Conservation (phyloP, 2,113 vertebrate species). For the Chunga burmeisteri region DNA sequence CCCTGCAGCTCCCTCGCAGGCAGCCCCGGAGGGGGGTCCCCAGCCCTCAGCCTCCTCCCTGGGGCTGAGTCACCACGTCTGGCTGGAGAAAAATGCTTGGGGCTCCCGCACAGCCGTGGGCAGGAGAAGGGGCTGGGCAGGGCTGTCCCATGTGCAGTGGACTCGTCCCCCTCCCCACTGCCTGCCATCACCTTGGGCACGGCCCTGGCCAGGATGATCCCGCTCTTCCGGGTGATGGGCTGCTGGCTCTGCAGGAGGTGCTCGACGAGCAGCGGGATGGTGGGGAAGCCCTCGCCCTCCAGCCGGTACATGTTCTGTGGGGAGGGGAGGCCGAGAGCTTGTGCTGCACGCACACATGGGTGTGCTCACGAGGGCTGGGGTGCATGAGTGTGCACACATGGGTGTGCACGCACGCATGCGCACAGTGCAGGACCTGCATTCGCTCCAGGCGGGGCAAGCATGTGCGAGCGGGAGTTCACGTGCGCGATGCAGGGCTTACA, state of each 20-base stretch:
- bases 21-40: neutral
- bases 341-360: neutral
- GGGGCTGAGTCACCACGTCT: neutral
- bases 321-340: neutral
- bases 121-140: neutral
- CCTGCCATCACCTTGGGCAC: constrained; percentile 78
- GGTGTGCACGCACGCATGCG: fast-evolving
- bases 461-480: fast-evolving
- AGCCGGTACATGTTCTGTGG: constrained; percentile 87
- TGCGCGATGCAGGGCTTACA: fast-evolving
- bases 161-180: neutral
- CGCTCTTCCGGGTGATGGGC: constrained; percentile 85
- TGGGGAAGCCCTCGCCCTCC: constrained; percentile 88
- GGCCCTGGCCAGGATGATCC: constrained; percentile 80
- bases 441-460: neutral
- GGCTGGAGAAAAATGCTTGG: neutral
- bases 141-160: fast-evolving
- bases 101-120: neutral
- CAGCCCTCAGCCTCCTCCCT: neutral
- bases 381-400: fast-evolving
- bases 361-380: neutral
- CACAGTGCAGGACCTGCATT: fast-evolving
- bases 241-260: constrained; percentile 80
- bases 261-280: constrained; percentile 85
- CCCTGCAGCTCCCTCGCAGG: neutral